Base-by-base conservation (phyloP, 2,113 vertebrate genomes). In the Pluvialis apricaria region DNA sequence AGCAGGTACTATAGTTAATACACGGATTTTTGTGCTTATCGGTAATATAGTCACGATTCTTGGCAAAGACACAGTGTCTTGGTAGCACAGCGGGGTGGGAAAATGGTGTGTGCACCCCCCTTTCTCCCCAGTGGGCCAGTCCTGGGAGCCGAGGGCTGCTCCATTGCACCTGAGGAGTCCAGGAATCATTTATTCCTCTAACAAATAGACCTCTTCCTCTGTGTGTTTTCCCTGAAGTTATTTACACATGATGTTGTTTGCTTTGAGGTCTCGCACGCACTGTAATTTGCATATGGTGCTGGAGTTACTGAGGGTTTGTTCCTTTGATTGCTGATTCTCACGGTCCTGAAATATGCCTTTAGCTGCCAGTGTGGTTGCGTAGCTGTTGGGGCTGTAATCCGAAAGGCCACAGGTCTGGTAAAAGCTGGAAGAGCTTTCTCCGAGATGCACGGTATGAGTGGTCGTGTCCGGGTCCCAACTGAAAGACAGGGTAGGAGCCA, bases 181-280 rank as follows among this genome's bases (percentile, higher is more conserved):
- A 69, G 31, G 38, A 82, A 71, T 77, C 3, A 24, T 61, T 76
- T 85, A 36, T 54, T 95, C 49, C 29, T 80, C n/a, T 76, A 42
- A 72, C 62, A 79, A 66, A 69, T 21, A 95, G 42, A 47, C 62
- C n/a, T 85, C 58, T 95, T 87, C 75, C 75, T 58, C 18, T 17
- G 24, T 65, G 49, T 80, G 85, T 85, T 95, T 91, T 73, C 81
- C 89, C 91, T 88, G 73, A 69, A 95, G 83, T 91, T 95, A 57
- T 70, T 96, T 92, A 57, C 65, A 79, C 81, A 13, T 4, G 3
- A 15, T 65, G 47, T 7, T 79, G 38, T 96, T 96, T 94, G 73
- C 75, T 69, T 62, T 96, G 94, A 95, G 89, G 66, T 87, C 86
- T 95, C 4, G 1, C 32, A 5, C 0, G 6, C 21, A 2, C 38